Evolutionary conservation across 2,888 invertebrate species (phyloP), one percentile per base, ranked within the genome.

Genomic region (Malacosoma neustria): DNA sequence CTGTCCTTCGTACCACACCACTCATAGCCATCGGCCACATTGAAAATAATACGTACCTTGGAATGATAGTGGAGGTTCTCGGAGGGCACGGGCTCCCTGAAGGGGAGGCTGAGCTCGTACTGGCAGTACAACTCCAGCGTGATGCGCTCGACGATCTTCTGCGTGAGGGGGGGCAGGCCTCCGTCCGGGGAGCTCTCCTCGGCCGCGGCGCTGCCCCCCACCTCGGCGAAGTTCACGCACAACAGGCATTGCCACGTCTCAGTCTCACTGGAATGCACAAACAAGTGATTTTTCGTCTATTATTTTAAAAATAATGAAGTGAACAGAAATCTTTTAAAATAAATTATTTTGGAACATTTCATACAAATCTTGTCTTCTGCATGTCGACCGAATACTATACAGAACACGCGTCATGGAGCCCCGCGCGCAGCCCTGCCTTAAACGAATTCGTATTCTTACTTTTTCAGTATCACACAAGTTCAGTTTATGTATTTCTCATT

Each of bases 201-300:
- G 53, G 36, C 74, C 11, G 3, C 48, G 57, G 55, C 73, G 52
- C 36, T 67, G 41, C 30, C 35, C 31, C 87, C 75, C 49, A 88
- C 81, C 58, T 92, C 92, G 41, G 91, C 88, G 61, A 95, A 92
- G 80, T 94, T 93, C 51, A 92, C 92, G 86, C 97, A 97, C 55
- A 97, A 85, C 64, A 95, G 88, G 76, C 97, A 97, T 69, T 95
- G 95, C 96, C 97, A 97, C 37, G 93, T 93, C 74, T 96, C 96
- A 54, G 90, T 92, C 76, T 94, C 96, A 54, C 92, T 92, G 74
- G 32, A 61, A 14, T 1, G 14, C 1, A 11, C n/a, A n/a, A 14
- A 14, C 6, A 33, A 13, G 15, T 29, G 22, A n/a, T n/a, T n/a
- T n/a, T n/a, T n/a, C n/a, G n/a, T n/a, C n/a, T n/a, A n/a, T n/a